phyloP scores from a whole-genome alignment of 2,797 vertebrate genomes.

The Hemibagrus guttatus region DNA sequence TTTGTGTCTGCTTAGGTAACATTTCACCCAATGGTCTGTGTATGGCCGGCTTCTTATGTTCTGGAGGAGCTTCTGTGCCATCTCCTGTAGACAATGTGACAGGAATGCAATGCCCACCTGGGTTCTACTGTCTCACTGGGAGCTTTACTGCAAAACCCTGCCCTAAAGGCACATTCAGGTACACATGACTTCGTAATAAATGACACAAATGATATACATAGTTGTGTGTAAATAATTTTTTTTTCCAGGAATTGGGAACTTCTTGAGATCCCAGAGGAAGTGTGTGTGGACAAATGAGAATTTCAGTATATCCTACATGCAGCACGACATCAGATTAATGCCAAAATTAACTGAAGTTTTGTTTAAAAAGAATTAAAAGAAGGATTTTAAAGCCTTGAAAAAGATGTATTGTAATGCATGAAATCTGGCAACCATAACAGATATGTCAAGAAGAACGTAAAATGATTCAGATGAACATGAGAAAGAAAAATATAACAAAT shows the following conservation, averaged over 20 bases:
- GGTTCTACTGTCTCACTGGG: slow-evolving; percentile 75
- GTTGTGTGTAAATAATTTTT: neutral
- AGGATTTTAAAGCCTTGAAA: neutral
- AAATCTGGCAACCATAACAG: neutral
- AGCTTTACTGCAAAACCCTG: slow-evolving; percentile 69
- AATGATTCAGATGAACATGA: neutral
- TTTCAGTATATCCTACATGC: neutral
- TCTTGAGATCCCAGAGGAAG: neutral
- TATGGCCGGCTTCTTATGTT: slow-evolving; percentile 73
- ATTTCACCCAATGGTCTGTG: slow-evolving; percentile 70
- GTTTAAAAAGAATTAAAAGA: neutral
- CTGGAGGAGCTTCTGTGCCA: slow-evolving; percentile 63
- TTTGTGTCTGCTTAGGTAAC: slow-evolving; percentile 64
- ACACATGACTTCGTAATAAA: neutral
- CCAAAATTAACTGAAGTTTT: neutral
- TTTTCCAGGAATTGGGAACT: neutral
- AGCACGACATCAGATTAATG: neutral
- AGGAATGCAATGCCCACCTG: slow-evolving; percentile 69
- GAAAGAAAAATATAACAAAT: neutral
- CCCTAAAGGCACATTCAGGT: slow-evolving; percentile 80
- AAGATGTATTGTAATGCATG: neutral
- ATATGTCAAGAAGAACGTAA: neutral
- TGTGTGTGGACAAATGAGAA: neutral
- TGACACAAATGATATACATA: neutral
- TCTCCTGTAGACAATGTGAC: slow-evolving; percentile 64